Conservation (phyloP, 2,113 vertebrate species). For the Eonycteris spelaea region DNA sequence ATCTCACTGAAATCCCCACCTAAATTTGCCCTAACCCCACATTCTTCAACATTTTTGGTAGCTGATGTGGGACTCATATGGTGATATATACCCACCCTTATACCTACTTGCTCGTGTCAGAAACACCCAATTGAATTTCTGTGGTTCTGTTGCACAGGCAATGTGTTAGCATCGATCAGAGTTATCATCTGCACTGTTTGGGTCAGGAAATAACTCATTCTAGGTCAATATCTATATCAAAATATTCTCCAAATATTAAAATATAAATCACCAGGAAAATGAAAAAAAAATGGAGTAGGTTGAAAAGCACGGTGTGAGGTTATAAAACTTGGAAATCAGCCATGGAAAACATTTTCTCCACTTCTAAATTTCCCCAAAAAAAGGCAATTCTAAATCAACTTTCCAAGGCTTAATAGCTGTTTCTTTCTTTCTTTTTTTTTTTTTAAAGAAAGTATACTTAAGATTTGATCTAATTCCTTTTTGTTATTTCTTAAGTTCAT, state of each 20-base stretch:
- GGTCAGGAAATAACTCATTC: background rate
- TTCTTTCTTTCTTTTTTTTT: background rate
- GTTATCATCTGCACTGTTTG: background rate
- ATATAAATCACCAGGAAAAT: background rate
- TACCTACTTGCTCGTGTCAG: background rate
- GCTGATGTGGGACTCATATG: background rate
- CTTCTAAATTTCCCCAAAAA: background rate
- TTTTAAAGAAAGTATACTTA: constrained; percentile 36
- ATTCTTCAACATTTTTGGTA: background rate
- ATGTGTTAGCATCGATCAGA: background rate
- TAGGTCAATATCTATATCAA: background rate
- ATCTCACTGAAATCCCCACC: background rate
- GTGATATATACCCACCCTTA: background rate
- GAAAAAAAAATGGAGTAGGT: background rate
- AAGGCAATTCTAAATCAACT: constrained; percentile 18
- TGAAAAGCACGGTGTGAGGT: background rate
- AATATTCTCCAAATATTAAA: background rate
- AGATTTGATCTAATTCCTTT: constrained; percentile 62
- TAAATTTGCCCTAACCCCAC: background rate
- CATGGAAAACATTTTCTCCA: background rate
- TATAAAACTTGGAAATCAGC: background rate
- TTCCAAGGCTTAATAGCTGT: background rate
- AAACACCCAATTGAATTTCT: background rate
- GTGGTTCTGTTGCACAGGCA: background rate
- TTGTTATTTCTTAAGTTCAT: constrained; percentile 40